A percentile compares a stretch with the other conserved stretches of the same genome.
Conservation (phyloP, 2,888 invertebrate genomes). For the Anodontia alba region DNA sequence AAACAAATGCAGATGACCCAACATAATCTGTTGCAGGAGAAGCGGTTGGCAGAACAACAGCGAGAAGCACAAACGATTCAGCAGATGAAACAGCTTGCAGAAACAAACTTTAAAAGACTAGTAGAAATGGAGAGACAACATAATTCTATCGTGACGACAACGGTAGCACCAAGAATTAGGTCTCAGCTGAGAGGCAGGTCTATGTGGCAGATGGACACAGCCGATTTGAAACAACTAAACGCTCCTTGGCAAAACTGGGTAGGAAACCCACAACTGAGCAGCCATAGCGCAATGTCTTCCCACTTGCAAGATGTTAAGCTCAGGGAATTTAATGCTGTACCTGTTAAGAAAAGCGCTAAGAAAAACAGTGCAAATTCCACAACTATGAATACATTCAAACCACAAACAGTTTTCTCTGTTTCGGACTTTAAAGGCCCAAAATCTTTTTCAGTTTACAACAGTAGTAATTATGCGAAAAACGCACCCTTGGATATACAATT, state of each 20-base stretch:
- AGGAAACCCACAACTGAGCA: not conserved
- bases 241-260: slow-evolving; percentile 16
- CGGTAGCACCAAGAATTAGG: not conserved
- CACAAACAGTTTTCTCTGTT: not conserved
- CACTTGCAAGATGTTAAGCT: not conserved
- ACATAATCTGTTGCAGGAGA: no score
- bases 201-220: slow-evolving; percentile 3
- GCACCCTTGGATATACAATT: not conserved
- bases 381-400: not conserved
- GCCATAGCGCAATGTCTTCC: no score
- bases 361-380: not conserved
- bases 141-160: not conserved
- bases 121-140: not conserved
- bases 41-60: not conserved
- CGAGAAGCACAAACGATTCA: slow-evolving; percentile 18
- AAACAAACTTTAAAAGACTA: not conserved
- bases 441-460: not conserved
- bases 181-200: not conserved
- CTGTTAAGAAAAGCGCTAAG: not conserved
- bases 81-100: slow-evolving; percentile 33
- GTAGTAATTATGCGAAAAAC: not conserved
- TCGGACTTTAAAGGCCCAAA: not conserved
- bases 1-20: no score
- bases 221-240: slow-evolving; percentile 14
- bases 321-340: not conserved